These are phyloP conservation scores for Lophochroa leadbeateri DNA, from an alignment of 2,113 vertebrate genomes.

Conservation along the genomic window DNA sequence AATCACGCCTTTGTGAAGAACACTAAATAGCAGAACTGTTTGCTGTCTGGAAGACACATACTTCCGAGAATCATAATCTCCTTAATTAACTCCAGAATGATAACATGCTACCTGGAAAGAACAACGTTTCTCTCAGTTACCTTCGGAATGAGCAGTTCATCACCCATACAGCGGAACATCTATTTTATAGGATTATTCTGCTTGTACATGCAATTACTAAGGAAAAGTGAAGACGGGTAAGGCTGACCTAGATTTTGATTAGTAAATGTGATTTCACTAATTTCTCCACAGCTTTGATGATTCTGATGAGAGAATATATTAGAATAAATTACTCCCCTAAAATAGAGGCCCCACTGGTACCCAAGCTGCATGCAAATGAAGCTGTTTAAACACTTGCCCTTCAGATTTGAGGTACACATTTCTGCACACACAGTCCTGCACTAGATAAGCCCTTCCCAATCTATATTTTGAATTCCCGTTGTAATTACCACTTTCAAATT, in stretches of 20 bases:
- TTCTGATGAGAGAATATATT: conserved; percentile 21
- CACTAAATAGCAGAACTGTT: conserved; percentile 5
- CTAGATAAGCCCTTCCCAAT: background rate
- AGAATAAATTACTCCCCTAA: conserved; percentile 56
- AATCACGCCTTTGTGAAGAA: conserved; percentile 37
- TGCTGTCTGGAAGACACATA: background rate
- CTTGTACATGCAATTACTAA: conserved; percentile 47
- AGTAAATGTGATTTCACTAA: conserved; percentile 49
- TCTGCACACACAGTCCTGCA: background rate
- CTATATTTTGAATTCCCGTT: conserved; percentile 13
- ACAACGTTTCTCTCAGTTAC: background rate
- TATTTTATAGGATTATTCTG: conserved; percentile 55
- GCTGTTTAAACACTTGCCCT: background rate
- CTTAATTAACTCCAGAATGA: conserved; percentile 3
- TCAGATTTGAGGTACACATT: background rate
- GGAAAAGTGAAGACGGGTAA: background rate
- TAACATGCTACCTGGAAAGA: background rate
- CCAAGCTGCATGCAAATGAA: background rate
- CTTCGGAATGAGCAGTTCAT: background rate
- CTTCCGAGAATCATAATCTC: background rate
- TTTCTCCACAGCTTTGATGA: conserved; percentile 58
- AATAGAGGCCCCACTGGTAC: conserved; percentile 9
- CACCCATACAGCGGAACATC: background rate
- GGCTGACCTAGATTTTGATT: conserved; percentile 66
- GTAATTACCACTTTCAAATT: conserved; percentile 43